Conservation (phyloP, 2,113 vertebrate genomes). For the Sceloporus tristichus region DNA sequence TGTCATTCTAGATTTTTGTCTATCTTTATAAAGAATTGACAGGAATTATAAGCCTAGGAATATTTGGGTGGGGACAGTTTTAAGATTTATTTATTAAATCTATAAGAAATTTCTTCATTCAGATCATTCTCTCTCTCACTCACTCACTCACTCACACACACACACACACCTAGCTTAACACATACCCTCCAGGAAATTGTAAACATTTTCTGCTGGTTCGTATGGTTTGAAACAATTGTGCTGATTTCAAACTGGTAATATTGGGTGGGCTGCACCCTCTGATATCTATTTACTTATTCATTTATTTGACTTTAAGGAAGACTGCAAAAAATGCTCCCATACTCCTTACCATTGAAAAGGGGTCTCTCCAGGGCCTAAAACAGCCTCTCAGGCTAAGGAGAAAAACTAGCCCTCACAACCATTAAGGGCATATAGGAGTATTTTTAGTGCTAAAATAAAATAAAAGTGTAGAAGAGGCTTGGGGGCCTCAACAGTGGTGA, state of each 20-base stretch:
- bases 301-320: too few species aligned
- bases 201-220: background rate
- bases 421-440: too few species aligned
- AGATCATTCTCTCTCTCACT: background rate
- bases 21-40: slow-evolving; percentile 62
- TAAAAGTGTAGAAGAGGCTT: too few species aligned
- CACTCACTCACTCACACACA: background rate
- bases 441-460: too few species aligned
- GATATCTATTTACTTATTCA: too few species aligned
- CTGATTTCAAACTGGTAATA: background rate
- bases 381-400: too few species aligned
- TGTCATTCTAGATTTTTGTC: slow-evolving; percentile 55
- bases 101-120: slow-evolving; percentile 7
- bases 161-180: background rate
- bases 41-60: slow-evolving; percentile 30
- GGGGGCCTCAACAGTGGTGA: too few species aligned
- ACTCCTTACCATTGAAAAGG: too few species aligned
- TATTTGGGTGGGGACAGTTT: background rate
- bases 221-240: background rate
- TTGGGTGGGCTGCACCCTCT: too few species aligned
- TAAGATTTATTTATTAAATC: slow-evolving; percentile 1
- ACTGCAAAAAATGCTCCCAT: too few species aligned
- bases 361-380: too few species aligned
- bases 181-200: background rate
- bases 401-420: too few species aligned